Percentiles rank a stretch among this genome's conserved stretches.
Conservation (phyloP, 1,140 invertebrate species). For the Conopomorpha cramerella region DNA sequence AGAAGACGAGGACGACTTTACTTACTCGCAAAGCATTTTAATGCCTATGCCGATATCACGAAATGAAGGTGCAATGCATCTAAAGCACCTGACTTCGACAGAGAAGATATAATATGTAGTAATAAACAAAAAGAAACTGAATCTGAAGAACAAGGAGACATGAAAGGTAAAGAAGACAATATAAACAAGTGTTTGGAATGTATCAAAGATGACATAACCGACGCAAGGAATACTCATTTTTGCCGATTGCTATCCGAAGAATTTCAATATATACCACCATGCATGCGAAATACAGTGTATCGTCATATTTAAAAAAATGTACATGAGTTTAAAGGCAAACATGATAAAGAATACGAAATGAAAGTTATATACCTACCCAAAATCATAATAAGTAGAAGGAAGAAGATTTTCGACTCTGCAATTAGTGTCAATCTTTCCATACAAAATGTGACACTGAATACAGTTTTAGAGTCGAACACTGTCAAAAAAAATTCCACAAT, state of each 20-base stretch:
- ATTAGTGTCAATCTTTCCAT: background rate
- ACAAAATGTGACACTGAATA: too few relatives aligned
- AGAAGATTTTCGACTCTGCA: background rate
- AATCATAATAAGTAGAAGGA: background rate
- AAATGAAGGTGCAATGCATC: too few relatives aligned
- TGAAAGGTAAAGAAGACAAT: background rate
- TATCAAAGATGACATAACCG: background rate
- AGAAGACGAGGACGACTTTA: too few relatives aligned
- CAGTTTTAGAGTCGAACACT: too few relatives aligned
- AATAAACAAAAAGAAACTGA: too few relatives aligned
- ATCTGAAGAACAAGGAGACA: background rate
- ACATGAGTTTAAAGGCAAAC: background rate
- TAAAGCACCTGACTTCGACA: too few relatives aligned
- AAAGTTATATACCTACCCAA: background rate
- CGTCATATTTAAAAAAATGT: constrained; percentile 1
- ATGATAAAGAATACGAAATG: background rate
- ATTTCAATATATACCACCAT: background rate
- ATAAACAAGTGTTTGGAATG: background rate
- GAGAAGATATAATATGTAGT: too few relatives aligned
- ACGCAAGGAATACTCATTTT: background rate
- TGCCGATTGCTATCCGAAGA: background rate
- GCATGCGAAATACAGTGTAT: background rate
- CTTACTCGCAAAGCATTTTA: too few relatives aligned
- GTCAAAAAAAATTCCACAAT: too few relatives aligned
- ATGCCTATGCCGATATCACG: too few relatives aligned